phyloP scores from a whole-genome alignment of 2,797 vertebrate species.

The Ctenopoma multispine region DNA sequence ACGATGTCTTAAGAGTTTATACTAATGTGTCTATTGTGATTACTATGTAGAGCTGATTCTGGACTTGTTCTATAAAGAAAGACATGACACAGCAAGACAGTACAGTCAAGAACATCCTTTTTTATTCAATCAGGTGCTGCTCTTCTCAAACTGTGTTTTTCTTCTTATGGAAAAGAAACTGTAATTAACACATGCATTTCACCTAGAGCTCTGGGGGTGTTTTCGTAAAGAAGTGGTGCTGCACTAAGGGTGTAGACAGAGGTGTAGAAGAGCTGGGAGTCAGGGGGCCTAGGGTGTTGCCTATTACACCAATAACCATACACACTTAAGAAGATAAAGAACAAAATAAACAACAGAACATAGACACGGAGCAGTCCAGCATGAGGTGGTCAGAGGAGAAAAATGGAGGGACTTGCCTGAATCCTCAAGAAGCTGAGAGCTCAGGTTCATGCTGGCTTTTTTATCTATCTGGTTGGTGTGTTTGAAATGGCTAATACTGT shows the following conservation, averaged over 20 bases:
- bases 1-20: no score
- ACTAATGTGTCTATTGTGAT: background rate
- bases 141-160: slow-evolving; percentile 90
- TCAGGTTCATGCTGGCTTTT: slow-evolving; percentile 65
- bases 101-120: slow-evolving; percentile 93
- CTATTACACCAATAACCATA: slow-evolving; percentile 77
- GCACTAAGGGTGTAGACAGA: slow-evolving; percentile 75
- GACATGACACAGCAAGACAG: slow-evolving; percentile 44
- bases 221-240: slow-evolving; percentile 78
- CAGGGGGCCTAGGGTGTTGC: slow-evolving; percentile 69
- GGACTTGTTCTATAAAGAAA: slow-evolving; percentile 39
- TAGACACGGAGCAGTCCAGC: slow-evolving; percentile 73
- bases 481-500: slow-evolving; percentile 82
- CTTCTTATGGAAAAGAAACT: slow-evolving; percentile 92
- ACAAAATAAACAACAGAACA: slow-evolving; percentile 79
- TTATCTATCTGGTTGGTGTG: slow-evolving; percentile 54
- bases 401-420: slow-evolving; percentile 66
- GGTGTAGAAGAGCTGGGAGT: slow-evolving; percentile 72
- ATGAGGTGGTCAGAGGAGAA: slow-evolving; percentile 72
- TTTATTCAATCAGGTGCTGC: slow-evolving; percentile 91
- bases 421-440: slow-evolving; percentile 50
- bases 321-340: slow-evolving; percentile 71
- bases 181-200: slow-evolving; percentile 93
- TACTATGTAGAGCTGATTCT: no score
- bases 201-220: slow-evolving; percentile 86